Percentiles rank a stretch among this genome's conserved stretches.
Conservation (phyloP, 2,888 invertebrate genomes). For the Tetropium fuscum region DNA sequence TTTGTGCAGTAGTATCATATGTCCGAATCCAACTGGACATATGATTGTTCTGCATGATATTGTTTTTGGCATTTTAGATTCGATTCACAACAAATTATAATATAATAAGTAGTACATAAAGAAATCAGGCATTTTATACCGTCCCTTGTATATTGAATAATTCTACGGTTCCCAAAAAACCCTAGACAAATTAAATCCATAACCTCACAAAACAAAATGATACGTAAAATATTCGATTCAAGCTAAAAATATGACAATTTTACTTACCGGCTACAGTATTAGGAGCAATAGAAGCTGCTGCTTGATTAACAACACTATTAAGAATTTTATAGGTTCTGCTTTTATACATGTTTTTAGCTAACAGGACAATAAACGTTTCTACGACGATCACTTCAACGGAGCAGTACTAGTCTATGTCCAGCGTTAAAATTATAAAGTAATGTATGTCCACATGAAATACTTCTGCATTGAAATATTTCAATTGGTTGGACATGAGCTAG, state of each 20-base stretch:
- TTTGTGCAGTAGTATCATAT: neutral
- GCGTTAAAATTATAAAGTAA: neutral
- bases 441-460: slow-evolving; percentile 5
- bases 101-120: neutral
- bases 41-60: neutral
- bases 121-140: neutral
- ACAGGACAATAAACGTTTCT: slow-evolving; percentile 2
- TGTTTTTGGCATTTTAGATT: neutral
- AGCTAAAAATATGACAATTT: slow-evolving; percentile 4
- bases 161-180: neutral
- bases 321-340: slow-evolving; percentile 6
- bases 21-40: neutral
- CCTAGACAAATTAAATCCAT: neutral
- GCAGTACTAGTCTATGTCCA: slow-evolving; percentile 6
- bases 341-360: slow-evolving; percentile 6
- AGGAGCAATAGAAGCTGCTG: slow-evolving; percentile 8
- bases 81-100: too few species aligned
- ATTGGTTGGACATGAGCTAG: slow-evolving; percentile 1
- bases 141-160: neutral
- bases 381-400: slow-evolving; percentile 1
- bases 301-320: slow-evolving; percentile 2
- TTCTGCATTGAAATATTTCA: slow-evolving; percentile 6
- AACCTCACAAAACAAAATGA: slow-evolving; percentile 1
- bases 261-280: slow-evolving; percentile 4
- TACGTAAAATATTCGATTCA: slow-evolving; percentile 4